Evolutionary conservation across 2,113 vertebrate species (phyloP).

Genomic region (Sinosuthora webbiana): DNA sequence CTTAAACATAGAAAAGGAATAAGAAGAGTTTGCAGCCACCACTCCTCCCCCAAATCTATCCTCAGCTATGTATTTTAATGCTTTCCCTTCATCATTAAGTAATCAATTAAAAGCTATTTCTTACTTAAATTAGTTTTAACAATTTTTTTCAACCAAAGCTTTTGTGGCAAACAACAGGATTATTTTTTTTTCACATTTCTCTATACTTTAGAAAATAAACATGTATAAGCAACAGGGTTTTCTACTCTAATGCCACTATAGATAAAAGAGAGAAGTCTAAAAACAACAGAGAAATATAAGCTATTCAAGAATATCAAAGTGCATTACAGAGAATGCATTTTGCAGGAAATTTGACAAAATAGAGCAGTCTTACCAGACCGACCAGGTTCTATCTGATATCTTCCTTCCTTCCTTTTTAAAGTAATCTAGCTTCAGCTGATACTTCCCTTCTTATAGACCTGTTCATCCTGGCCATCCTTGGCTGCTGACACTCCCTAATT

Average conservation of each 20-base stretch:
- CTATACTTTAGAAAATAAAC: not conserved
- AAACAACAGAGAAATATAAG: not conserved
- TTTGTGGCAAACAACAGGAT: not conserved
- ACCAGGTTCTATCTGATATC: rapidly evolving
- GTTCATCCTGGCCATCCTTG: not conserved
- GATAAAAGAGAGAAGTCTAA: not conserved
- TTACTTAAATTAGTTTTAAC: not conserved
- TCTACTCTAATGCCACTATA: not conserved
- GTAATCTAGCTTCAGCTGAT: not conserved
- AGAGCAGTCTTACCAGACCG: not conserved
- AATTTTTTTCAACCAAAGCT: not conserved
- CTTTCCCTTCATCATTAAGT: not conserved
- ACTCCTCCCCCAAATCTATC: not conserved
- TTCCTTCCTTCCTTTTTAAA: not conserved
- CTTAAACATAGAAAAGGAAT: not conserved
- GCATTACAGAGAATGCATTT: rapidly evolving
- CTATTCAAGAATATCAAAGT: not conserved
- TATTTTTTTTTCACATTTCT: not conserved
- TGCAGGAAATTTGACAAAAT: not conserved
- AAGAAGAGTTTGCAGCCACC: not conserved
- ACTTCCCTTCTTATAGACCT: not conserved
- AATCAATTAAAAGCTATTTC: not conserved
- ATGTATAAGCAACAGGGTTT: not conserved
- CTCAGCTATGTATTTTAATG: not conserved
- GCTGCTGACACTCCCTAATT: not conserved